Evolutionary conservation across 2,797 vertebrate species (phyloP).

Genomic region (Oreonectes daqikongensis): DNA sequence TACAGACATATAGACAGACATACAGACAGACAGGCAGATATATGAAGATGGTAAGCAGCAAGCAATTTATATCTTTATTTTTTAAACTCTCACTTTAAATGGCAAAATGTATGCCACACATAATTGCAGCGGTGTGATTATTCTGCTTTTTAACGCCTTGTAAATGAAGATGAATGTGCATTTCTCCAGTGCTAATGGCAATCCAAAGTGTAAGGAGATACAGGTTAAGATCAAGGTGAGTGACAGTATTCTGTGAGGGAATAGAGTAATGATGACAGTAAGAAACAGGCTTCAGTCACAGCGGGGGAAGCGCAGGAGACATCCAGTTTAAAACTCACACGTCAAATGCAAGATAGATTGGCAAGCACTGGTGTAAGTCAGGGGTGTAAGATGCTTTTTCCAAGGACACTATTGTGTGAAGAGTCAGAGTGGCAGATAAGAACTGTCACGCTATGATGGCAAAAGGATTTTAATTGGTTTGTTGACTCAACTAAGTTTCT

Average conservation of each 20-base stretch:
- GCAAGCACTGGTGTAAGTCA: slow-evolving; percentile 34
- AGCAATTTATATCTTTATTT: not conserved
- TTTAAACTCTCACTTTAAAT: slow-evolving; percentile 3
- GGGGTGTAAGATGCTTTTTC: slow-evolving; percentile 23
- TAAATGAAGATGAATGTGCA: slow-evolving; percentile 52
- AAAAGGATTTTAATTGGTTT: slow-evolving; percentile 54
- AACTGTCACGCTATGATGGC: slow-evolving; percentile 31
- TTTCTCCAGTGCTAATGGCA: slow-evolving; percentile 40
- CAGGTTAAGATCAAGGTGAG: slow-evolving; percentile 27
- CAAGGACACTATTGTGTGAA: slow-evolving; percentile 40
- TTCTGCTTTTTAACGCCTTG: slow-evolving; percentile 25
- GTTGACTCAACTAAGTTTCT: slow-evolving; percentile 43
- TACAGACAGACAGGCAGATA: not conserved
- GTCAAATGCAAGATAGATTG: slow-evolving; percentile 27
- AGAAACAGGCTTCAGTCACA: slow-evolving; percentile 1
- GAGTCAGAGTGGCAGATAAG: slow-evolving; percentile 43
- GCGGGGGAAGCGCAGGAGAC: slow-evolving; percentile 10
- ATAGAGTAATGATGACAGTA: slow-evolving; percentile 8
- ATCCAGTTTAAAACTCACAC: slow-evolving; percentile 4
- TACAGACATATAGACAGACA: too few relatives aligned
- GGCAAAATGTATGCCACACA: slow-evolving; percentile 18
- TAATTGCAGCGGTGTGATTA: slow-evolving; percentile 48
- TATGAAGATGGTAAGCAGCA: too few relatives aligned
- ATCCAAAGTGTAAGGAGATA: slow-evolving; percentile 26
- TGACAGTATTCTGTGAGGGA: slow-evolving; percentile 14